Evolutionary conservation across 2,113 vertebrate species (phyloP).

Genomic region (Chaenogobius annularis): DNA sequence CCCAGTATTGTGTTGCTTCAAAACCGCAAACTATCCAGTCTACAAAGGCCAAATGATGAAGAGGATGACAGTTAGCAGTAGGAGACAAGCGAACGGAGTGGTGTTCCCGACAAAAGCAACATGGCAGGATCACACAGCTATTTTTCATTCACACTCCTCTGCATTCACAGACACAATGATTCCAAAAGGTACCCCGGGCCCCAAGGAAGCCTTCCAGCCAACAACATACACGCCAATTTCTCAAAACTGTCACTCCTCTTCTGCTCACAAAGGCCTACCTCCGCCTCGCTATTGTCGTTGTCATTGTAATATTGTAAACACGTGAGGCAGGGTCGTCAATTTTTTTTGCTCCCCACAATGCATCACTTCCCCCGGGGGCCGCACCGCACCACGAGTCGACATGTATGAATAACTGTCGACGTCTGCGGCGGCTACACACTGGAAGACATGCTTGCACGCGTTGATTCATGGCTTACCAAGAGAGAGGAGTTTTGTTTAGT

Average conservation of each 20-base stretch:
- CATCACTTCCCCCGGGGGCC: slow-evolving; percentile 33
- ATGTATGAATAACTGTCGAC: slow-evolving; percentile 17
- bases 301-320: slow-evolving; percentile 60
- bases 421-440: not conserved
- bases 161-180: slow-evolving; percentile 56
- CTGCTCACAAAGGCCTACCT: slow-evolving; percentile 62
- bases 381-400: slow-evolving; percentile 8
- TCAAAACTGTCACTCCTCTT: slow-evolving; percentile 71
- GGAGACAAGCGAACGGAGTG: slow-evolving; percentile 2
- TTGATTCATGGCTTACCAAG: slow-evolving; percentile 11
- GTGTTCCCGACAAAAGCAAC: slow-evolving; percentile 60
- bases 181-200: slow-evolving; percentile 63
- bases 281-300: slow-evolving; percentile 51
- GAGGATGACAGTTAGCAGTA: slow-evolving; percentile 52
- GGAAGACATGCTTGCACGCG: not conserved
- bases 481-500: not conserved
- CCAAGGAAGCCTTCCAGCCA: slow-evolving; percentile 70
- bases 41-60: slow-evolving; percentile 55
- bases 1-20: not conserved
- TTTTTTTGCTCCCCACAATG: slow-evolving; percentile 11
- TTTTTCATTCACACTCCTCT: slow-evolving; percentile 71
- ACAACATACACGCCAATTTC: slow-evolving; percentile 61
- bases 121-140: slow-evolving; percentile 65
- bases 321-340: slow-evolving; percentile 31
- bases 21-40: not conserved